These are phyloP conservation scores for Keiferia lycopersicella DNA, from an alignment of 2,888 invertebrate genomes.

Conservation along the genomic window DNA sequence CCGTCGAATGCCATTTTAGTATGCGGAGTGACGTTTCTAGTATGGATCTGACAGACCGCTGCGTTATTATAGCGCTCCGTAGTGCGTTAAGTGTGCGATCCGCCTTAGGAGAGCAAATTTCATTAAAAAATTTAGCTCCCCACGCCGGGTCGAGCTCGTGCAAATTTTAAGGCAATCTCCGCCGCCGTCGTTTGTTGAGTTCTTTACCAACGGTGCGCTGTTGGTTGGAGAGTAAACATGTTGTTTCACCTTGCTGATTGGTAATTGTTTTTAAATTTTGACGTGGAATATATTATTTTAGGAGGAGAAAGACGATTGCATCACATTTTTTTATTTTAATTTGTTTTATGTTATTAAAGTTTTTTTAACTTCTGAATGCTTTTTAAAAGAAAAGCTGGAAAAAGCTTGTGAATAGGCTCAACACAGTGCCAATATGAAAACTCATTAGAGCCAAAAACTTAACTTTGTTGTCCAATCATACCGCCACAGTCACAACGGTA, in stretches of 20 bases:
- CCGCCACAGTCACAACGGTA: too few relatives aligned
- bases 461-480: too few relatives aligned
- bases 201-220: conserved; percentile 9
- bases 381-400: too few relatives aligned
- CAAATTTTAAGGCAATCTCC: conserved; percentile 37
- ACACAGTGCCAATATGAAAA: too few relatives aligned
- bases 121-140: conserved; percentile 40
- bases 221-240: conserved; percentile 5
- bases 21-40: too few relatives aligned
- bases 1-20: too few relatives aligned
- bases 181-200: conserved; percentile 22
- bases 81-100: too few relatives aligned
- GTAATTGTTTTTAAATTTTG: neutral
- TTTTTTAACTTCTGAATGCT: too few relatives aligned
- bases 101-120: conserved; percentile 38
- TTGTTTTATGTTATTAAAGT: neutral
- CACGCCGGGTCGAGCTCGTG: conserved; percentile 28
- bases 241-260: neutral
- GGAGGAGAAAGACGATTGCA: neutral
- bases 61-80: too few relatives aligned
- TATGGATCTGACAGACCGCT: too few relatives aligned
- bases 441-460: too few relatives aligned
- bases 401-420: too few relatives aligned
- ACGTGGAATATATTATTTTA: neutral
- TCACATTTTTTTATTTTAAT: neutral